These are phyloP conservation scores for Echinarachnius parma DNA, from an alignment of 53 echinoderm and acorn worm genomes.

Conservation along the genomic window DNA sequence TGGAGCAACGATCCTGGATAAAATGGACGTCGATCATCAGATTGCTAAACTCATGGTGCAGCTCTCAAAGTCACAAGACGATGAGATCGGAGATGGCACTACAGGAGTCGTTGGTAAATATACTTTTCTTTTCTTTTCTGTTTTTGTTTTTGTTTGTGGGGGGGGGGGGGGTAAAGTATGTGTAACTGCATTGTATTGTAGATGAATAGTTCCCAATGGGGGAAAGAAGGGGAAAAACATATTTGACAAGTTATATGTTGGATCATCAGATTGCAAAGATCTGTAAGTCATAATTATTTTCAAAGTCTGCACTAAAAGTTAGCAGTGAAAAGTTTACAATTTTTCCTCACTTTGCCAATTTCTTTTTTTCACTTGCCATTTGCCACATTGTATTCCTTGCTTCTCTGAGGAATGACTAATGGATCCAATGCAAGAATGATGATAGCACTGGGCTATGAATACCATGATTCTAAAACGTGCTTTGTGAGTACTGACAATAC, in stretches of 20 bases:
- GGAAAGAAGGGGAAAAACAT: too few relatives aligned
- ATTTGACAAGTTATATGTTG: too few relatives aligned
- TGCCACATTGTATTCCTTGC: too few relatives aligned
- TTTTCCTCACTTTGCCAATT: too few relatives aligned
- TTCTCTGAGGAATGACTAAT: too few relatives aligned
- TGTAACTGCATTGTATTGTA: too few relatives aligned
- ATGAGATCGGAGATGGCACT: constrained; percentile 98
- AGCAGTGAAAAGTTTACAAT: too few relatives aligned
- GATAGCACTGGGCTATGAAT: constrained; percentile 46
- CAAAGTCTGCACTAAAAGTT: too few relatives aligned
- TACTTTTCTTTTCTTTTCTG: background rate
- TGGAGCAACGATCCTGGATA: constrained; percentile 88
- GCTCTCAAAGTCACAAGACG: constrained; percentile 98
- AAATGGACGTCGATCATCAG: constrained; percentile 98
- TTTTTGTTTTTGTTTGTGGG: background rate
- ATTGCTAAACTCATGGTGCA: constrained; percentile 97
- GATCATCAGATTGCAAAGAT: too few relatives aligned
- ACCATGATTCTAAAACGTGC: constrained; percentile 33
- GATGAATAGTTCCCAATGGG: too few relatives aligned
- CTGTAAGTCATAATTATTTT: too few relatives aligned
- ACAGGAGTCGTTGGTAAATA: constrained; percentile 91
- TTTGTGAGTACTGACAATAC: constrained; percentile 38
- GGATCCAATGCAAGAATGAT: constrained; percentile 9
- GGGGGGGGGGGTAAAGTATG: background rate
- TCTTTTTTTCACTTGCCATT: too few relatives aligned